phyloP scores from a whole-genome alignment of 2,797 vertebrate species.

The Orientallactaga sibirica region DNA sequence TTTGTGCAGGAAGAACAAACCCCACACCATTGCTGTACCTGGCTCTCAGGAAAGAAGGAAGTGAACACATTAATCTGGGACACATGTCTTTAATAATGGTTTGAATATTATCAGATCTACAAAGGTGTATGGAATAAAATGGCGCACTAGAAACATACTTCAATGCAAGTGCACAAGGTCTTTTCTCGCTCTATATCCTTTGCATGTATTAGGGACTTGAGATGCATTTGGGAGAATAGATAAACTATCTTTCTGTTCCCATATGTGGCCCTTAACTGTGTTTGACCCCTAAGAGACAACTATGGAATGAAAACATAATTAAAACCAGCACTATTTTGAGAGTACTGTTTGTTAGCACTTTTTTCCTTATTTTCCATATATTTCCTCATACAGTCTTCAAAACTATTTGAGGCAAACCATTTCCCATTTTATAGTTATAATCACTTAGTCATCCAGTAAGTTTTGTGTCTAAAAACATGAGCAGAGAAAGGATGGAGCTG shows the following conservation, averaged over 20 bases:
- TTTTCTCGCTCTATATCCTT: background rate
- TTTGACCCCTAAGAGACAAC: conserved; percentile 13
- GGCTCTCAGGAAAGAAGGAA: background rate
- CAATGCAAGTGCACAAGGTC: background rate
- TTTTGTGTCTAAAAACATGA: background rate
- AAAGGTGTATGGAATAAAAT: background rate
- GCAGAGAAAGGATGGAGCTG: background rate
- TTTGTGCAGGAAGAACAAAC: background rate
- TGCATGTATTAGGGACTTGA: background rate
- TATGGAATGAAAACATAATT: conserved; percentile 51
- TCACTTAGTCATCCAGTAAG: background rate
- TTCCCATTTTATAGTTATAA: conserved; percentile 15
- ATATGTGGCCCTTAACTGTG: conserved; percentile 26
- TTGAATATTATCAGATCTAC: background rate
- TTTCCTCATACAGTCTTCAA: background rate
- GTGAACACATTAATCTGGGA: background rate
- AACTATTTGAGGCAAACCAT: background rate
- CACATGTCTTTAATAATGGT: background rate
- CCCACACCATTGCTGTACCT: background rate
- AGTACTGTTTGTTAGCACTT: background rate
- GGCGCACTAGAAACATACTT: background rate
- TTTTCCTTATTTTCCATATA: background rate
- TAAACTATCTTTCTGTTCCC: conserved; percentile 25
- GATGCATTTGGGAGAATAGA: background rate
- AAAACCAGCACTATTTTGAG: conserved; percentile 47